phyloP scores from a whole-genome alignment of 2,888 invertebrate species.

The Campoplex capitator region DNA sequence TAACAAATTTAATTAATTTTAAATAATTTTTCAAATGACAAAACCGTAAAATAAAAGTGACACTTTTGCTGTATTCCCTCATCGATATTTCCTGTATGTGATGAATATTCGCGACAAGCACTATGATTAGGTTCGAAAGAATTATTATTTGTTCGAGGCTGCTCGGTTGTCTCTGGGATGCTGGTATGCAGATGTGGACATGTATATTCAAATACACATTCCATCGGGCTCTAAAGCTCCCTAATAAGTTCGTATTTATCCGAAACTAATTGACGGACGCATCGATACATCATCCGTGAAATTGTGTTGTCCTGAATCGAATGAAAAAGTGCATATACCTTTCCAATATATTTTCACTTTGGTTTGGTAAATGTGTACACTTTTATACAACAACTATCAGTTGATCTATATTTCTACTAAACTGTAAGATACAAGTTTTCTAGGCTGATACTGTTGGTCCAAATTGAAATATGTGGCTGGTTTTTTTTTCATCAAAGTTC shows the following conservation, averaged over 20 bases:
- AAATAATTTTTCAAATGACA: background rate
- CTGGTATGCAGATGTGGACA: too few species aligned
- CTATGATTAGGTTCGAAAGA: too few species aligned
- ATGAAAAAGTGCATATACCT: background rate
- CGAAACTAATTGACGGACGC: background rate
- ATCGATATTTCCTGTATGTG: too few species aligned
- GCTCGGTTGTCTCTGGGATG: background rate
- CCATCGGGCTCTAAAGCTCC: background rate
- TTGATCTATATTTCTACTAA: background rate
- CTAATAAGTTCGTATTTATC: background rate
- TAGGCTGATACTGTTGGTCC: too few species aligned
- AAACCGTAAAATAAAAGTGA: too few species aligned
- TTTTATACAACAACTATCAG: background rate
- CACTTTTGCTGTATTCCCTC: too few species aligned
- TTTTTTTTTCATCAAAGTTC: background rate
- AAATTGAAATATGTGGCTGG: background rate
- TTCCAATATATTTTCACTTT: background rate
- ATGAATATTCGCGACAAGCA: too few species aligned
- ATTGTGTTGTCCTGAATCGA: background rate
- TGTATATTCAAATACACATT: background rate
- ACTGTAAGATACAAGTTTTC: background rate
- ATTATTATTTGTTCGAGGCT: background rate
- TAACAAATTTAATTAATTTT: too few species aligned
- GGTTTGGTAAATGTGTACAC: background rate
- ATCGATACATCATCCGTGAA: background rate